A percentile compares a stretch with the other conserved stretches of the same genome.
Evolutionary conservation across 1,140 invertebrate genomes (phyloP).

Genomic region (Euwallacea similis): DNA sequence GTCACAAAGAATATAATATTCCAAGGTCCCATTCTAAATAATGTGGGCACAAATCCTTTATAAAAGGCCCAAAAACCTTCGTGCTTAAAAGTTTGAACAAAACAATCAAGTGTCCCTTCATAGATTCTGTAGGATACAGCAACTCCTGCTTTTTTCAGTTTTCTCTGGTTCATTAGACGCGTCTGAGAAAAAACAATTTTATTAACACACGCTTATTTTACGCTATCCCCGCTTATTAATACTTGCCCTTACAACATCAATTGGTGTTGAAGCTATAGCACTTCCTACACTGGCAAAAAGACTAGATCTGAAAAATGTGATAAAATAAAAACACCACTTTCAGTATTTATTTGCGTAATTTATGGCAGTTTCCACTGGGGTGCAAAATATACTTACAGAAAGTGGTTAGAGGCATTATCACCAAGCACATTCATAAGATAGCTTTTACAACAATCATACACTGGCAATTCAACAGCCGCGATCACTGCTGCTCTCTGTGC

Average conservation of each 20-base stretch:
- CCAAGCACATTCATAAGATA: conserved; percentile 72
- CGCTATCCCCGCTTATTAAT: conserved; percentile 29
- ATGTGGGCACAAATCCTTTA: conserved; percentile 83
- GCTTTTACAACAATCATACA: conserved; percentile 89
- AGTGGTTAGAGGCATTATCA: conserved; percentile 83
- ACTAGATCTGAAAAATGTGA: conserved; percentile 69
- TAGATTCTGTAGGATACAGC: conserved; percentile 66
- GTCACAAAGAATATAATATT: conserved; percentile 96
- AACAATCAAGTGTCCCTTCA: conserved; percentile 85
- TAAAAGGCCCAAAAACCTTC: conserved; percentile 82
- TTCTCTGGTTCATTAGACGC: conserved; percentile 86
- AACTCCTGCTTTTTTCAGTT: conserved; percentile 60
- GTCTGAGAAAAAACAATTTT: conserved; percentile 66
- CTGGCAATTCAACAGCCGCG: conserved; percentile 90
- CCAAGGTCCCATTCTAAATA: conserved; percentile 82
- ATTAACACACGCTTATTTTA: not conserved
- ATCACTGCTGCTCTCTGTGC: conserved; percentile 89
- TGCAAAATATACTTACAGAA: conserved; percentile 68
- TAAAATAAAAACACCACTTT: not conserved
- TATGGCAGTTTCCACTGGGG: no score
- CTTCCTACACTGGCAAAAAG: conserved; percentile 90
- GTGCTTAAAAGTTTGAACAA: conserved; percentile 77
- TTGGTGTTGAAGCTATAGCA: conserved; percentile 90
- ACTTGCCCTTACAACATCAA: conserved; percentile 92
- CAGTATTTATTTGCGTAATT: no score